phyloP scores from a whole-genome alignment of 2,797 vertebrate species.

The Poeciliopsis presidionis region DNA sequence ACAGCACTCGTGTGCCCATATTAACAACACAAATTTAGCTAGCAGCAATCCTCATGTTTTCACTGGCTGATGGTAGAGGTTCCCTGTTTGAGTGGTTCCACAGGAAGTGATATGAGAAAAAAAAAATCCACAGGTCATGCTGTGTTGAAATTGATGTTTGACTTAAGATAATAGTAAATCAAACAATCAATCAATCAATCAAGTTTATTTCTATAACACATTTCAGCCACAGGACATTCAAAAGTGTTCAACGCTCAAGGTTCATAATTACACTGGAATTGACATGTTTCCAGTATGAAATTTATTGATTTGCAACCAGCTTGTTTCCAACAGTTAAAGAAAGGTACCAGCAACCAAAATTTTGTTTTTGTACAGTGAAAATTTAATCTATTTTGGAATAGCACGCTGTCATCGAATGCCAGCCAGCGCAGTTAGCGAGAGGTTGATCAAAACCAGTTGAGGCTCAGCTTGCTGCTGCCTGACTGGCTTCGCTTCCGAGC shows the following conservation, averaged over 20 bases:
- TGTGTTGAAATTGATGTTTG: constrained; percentile 12
- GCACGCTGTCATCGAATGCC: too few species aligned
- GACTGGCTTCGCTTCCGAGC: too few species aligned
- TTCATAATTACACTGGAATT: background rate
- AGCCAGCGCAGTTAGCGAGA: too few species aligned
- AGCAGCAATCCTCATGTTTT: constrained; percentile 14
- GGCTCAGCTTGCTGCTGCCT: too few species aligned
- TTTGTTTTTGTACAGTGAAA: background rate
- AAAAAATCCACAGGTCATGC: constrained; percentile 1
- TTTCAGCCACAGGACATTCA: too few species aligned
- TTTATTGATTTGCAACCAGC: background rate
- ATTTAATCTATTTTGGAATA: background rate
- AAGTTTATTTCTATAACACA: too few species aligned
- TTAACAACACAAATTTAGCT: constrained; percentile 19
- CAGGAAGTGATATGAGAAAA: background rate
- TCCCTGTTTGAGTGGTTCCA: background rate
- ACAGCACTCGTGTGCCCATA: constrained; percentile 12
- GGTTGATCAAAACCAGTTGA: too few species aligned
- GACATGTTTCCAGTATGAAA: background rate
- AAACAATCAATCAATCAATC: too few species aligned
- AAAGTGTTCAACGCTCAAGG: background rate
- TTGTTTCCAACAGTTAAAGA: background rate
- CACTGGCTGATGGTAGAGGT: constrained; percentile 11
- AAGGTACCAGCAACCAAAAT: background rate
- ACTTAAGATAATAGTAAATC: background rate